A percentile compares a stretch with the other conserved stretches of the same genome.
Evolutionary conservation across 2,797 vertebrate species (phyloP).

Genomic region (Coreius guichenoti): DNA sequence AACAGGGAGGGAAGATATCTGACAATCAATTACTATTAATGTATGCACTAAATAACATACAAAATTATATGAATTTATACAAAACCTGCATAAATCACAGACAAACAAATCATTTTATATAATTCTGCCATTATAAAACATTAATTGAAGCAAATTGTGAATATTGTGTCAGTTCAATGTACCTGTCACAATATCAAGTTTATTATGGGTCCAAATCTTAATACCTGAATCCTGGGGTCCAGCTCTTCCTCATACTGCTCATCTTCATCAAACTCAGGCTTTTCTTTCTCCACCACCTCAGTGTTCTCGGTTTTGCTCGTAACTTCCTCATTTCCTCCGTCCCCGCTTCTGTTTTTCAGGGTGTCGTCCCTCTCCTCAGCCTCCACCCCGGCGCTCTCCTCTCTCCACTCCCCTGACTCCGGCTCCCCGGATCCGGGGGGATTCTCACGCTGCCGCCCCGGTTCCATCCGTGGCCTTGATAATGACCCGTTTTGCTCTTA

Average conservation of each 20-base stretch:
- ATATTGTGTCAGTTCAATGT: neutral
- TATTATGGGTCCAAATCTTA: neutral
- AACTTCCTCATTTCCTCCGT: conserved; percentile 51
- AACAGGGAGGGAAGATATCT: neutral
- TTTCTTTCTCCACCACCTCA: conserved; percentile 58
- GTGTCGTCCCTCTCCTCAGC: conserved; percentile 58
- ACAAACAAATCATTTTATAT: neutral
- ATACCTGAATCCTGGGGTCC: conserved; percentile 86
- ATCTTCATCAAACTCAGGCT: conserved; percentile 61
- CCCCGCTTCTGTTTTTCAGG: conserved; percentile 60
- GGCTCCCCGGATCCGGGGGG: conserved; percentile 82
- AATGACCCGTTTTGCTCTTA: conserved; percentile 10
- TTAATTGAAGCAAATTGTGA: neutral
- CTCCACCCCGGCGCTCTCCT: conserved; percentile 74
- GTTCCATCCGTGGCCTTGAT: conserved; percentile 77
- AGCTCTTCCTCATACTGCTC: conserved; percentile 80
- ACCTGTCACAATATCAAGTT: conserved; percentile 5
- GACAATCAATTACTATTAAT: neutral
- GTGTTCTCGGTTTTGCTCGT: conserved; percentile 44
- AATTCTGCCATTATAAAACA: neutral
- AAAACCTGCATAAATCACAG: neutral
- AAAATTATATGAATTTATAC: neutral
- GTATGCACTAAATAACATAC: neutral
- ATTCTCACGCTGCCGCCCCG: conserved; percentile 79
- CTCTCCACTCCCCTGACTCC: conserved; percentile 76